These are phyloP conservation scores for Seira musarum DNA, from an alignment of 2,888 invertebrate genomes.

Conservation along the genomic window DNA sequence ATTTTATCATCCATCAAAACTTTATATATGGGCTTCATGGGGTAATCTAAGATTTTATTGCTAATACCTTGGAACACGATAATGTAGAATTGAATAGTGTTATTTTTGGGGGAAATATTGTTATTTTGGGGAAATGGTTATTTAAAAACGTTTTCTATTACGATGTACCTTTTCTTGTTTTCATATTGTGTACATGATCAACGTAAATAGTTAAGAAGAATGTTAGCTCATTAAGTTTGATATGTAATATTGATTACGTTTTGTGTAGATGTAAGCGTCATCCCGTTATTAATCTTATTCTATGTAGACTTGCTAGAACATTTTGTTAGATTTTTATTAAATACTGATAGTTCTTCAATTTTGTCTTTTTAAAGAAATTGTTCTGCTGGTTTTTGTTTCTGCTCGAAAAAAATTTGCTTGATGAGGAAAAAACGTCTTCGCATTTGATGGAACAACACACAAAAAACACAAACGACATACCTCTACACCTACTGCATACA, in stretches of 20 bases:
- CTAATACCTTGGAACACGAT: neutral
- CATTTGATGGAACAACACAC: neutral
- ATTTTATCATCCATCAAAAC: neutral
- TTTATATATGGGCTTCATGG: neutral
- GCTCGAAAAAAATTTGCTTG: neutral
- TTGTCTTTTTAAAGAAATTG: neutral
- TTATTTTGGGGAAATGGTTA: constrained; percentile 49
- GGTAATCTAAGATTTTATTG: neutral
- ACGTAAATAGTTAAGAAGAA: neutral
- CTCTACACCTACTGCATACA: neutral
- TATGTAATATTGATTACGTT: neutral
- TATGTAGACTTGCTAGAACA: neutral
- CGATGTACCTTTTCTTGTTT: constrained; percentile 42
- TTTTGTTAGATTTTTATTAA: neutral
- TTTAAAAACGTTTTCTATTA: constrained; percentile 52
- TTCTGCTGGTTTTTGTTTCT: neutral
- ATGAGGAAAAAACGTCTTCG: neutral
- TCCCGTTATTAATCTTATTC: neutral
- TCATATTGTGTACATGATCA: constrained; percentile 34
- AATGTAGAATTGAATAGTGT: neutral
- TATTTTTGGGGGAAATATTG: constrained; percentile 48
- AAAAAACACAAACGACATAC: too few relatives aligned
- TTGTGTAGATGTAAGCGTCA: neutral
- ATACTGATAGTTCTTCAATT: neutral
- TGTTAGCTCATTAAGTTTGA: neutral